These are phyloP conservation scores for Agrochola litura DNA, from an alignment of 2,888 invertebrate genomes.

Conservation along the genomic window DNA sequence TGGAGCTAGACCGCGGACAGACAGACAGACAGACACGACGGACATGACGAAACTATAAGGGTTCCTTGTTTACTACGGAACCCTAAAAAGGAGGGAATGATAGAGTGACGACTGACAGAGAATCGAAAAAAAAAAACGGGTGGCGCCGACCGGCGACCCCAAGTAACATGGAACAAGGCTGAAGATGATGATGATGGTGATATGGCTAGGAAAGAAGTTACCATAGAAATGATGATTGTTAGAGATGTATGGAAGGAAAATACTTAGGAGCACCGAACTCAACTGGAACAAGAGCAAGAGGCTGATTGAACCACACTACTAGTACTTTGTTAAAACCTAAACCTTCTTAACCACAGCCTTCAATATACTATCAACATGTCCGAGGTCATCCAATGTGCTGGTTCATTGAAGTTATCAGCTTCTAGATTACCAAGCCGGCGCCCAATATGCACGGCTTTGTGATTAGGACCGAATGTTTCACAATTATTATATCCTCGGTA, in stretches of 20 bases:
- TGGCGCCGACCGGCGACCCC: neutral
- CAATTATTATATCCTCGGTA: constrained; percentile 43
- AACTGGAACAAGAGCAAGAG: neutral
- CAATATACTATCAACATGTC: constrained; percentile 21
- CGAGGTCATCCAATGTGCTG: constrained; percentile 45
- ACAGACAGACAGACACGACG: no score
- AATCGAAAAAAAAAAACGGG: neutral
- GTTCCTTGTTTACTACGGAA: no score
- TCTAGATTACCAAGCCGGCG: constrained; percentile 50
- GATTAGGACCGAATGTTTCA: constrained; percentile 49
- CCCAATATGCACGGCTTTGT: constrained; percentile 31
- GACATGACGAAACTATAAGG: no score
- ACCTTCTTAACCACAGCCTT: constrained; percentile 16
- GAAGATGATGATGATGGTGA: neutral
- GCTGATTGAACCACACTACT: neutral
- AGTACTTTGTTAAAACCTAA: constrained; percentile 7
- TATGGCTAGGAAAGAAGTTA: neutral
- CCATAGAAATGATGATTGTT: neutral
- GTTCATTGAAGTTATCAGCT: constrained; percentile 56
- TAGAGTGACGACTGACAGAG: neutral
- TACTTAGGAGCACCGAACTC: neutral
- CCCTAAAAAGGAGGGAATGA: no score
- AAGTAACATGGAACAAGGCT: neutral
- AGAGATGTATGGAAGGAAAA: neutral
- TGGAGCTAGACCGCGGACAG: no score